Base-by-base conservation (phyloP, 2,113 vertebrate species). In the Myxocyprinus asiaticus region DNA sequence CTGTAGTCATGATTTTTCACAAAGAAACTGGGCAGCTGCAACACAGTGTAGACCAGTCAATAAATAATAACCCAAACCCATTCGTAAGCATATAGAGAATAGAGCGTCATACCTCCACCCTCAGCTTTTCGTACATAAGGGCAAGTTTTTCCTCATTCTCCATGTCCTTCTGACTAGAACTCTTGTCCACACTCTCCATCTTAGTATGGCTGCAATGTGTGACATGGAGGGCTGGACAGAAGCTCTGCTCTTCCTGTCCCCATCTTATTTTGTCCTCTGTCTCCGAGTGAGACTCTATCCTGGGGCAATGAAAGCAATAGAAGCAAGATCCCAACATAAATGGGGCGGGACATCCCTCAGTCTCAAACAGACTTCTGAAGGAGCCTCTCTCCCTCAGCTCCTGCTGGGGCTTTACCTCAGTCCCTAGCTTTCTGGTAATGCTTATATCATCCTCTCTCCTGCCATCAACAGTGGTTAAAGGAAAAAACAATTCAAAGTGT, bases 21-120 rank as follows among this genome's bases (percentile, higher is more conserved):
- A 47, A 97, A 94, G 86, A 97, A 93, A 43, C 62, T 87, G 9
- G 96, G 96, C 44, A 97, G 90, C 96, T 97, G 88, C 15, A 89
- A 89, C 47, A 79, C 10, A 61, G 59, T 7, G 44, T 7, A 6
- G 5, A 14, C 7, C 14, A 58, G n/a, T 15, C n/a, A n/a, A 58
- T 15, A 15, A 7, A 58, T 33, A 33, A 33, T 3, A 33, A 33
- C 22, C 22, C 22, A 33, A 33, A 33, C 22, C 22, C 22, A 33
- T 33, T 33, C 22, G 22, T 33, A n/a, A 56, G 12, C 4, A 14
- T 12, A 10, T 55, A 0, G 10, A 55, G 55, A 33, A 33, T 33
- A n/a, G 5, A 15, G n/a, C 0, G 0, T 53, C 5, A 86, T 87
- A 97, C 96, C 94, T 96, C 95, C 3, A 85, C 81, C 78, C 91